Evolutionary conservation across 2,797 vertebrate genomes (phyloP).

Genomic region (Pangasius macronema): DNA sequence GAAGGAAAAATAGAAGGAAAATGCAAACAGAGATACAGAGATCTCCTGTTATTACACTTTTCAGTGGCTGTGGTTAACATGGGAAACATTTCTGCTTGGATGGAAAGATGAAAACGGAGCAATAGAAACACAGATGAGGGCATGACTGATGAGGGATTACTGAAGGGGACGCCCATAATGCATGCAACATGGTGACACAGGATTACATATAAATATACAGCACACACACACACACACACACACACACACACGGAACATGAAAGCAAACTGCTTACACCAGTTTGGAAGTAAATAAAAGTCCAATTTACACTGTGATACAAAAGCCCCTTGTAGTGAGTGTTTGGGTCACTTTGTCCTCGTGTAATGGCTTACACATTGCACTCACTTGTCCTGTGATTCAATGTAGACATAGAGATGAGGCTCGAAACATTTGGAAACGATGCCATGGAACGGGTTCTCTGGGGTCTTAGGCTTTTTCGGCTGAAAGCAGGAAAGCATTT

Average conservation of each 20-base stretch:
- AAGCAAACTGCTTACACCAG: constrained; percentile 12
- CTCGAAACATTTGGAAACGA: constrained; percentile 98
- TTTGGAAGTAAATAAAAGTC: constrained; percentile 1
- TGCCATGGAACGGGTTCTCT: constrained; percentile 96
- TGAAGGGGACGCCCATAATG: constrained; percentile 24
- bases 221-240: background rate
- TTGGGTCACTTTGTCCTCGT: background rate
- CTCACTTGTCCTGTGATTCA: constrained; percentile 99
- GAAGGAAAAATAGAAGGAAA: constrained; percentile 39
- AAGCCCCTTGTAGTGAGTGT: background rate
- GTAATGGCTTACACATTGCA: constrained; percentile 50
- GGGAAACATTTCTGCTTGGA: constrained; percentile 78
- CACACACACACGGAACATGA: background rate
- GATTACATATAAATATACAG: constrained; percentile 1
- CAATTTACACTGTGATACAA: constrained; percentile 1
- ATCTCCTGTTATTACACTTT: constrained; percentile 73
- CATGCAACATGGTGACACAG: constrained; percentile 6
- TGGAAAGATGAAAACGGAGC: constrained; percentile 63
- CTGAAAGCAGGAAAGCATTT: constrained; percentile 71
- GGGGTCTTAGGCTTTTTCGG: constrained; percentile 93
- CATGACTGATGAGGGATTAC: constrained; percentile 42
- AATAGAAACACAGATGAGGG: constrained; percentile 62
- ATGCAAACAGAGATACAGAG: constrained; percentile 54
- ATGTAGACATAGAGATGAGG: constrained; percentile 98
- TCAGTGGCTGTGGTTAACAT: constrained; percentile 76